Conservation (phyloP, 2,113 vertebrate species). For the Amazona vittata region DNA sequence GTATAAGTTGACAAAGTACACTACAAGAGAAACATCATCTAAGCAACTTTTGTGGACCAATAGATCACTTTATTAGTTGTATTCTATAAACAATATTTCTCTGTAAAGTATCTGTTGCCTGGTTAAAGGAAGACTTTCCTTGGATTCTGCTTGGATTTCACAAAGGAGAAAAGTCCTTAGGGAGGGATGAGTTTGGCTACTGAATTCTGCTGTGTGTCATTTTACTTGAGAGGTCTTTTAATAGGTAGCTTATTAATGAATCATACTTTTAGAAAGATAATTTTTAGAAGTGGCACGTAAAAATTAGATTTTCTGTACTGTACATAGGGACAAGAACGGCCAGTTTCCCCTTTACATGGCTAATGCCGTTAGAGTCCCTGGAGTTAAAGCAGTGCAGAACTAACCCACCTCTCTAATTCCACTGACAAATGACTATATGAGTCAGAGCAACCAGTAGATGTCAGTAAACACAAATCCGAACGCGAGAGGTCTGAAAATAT, state of each 20-base stretch:
- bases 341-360: background rate
- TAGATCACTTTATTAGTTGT: background rate
- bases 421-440: background rate
- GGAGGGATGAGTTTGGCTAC: background rate
- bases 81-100: background rate
- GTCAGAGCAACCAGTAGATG: constrained; percentile 49
- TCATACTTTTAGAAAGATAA: background rate
- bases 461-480: constrained; percentile 59
- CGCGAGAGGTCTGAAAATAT: background rate
- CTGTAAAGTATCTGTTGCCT: background rate
- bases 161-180: background rate
- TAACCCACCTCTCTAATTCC: background rate
- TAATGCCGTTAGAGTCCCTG: background rate
- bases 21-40: background rate
- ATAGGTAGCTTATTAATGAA: background rate
- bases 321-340: background rate
- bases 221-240: background rate
- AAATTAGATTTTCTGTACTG: background rate
- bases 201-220: background rate
- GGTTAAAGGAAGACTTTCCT: background rate
- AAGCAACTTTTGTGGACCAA: background rate
- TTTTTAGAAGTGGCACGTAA: background rate
- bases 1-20: background rate
- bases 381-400: background rate
- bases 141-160: background rate